Conservation (phyloP, 2,797 vertebrate genomes). For the Aeoliscus strigatus region DNA sequence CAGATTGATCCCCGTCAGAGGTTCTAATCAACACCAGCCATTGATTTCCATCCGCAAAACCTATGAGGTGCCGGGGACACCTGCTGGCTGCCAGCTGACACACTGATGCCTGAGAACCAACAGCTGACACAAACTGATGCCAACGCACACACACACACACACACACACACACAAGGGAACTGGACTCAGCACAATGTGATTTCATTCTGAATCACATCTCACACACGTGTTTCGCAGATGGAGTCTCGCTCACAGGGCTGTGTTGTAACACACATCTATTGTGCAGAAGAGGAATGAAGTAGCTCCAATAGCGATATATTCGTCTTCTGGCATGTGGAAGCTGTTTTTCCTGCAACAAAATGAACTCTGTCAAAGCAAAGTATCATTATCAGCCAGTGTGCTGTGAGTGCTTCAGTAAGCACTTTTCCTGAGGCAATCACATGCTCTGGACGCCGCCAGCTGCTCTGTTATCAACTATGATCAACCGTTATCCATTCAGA, state of each 20-base stretch:
- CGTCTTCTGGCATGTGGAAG: conserved; percentile 8
- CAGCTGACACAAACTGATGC: conserved; percentile 69
- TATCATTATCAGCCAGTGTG: conserved; percentile 44
- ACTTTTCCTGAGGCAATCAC: conserved; percentile 58
- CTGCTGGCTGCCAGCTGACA: conserved; percentile 70
- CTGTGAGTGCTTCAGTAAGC: conserved; percentile 54
- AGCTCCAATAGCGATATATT: background rate
- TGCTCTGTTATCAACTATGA: no score
- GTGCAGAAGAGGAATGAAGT: conserved; percentile 15
- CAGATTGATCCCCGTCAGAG: conserved; percentile 57
- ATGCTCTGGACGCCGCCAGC: conserved; percentile 52
- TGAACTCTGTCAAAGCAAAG: conserved; percentile 33
- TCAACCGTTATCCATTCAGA: conserved; percentile 56
- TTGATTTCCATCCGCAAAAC: conserved; percentile 60
- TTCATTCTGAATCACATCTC: conserved; percentile 63
- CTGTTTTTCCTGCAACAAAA: conserved; percentile 19
- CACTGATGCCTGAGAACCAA: conserved; percentile 62
- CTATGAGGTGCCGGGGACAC: conserved; percentile 64
- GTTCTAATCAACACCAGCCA: conserved; percentile 63
- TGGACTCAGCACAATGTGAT: conserved; percentile 52
- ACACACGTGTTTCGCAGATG: conserved; percentile 64
- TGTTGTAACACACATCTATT: conserved; percentile 45
- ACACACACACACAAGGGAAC: conserved; percentile 53
- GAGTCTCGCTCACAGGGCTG: conserved; percentile 34
- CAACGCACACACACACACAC: conserved; percentile 56